phyloP scores from a whole-genome alignment of 2,797 vertebrate species.

The Salarias fasciatus region DNA sequence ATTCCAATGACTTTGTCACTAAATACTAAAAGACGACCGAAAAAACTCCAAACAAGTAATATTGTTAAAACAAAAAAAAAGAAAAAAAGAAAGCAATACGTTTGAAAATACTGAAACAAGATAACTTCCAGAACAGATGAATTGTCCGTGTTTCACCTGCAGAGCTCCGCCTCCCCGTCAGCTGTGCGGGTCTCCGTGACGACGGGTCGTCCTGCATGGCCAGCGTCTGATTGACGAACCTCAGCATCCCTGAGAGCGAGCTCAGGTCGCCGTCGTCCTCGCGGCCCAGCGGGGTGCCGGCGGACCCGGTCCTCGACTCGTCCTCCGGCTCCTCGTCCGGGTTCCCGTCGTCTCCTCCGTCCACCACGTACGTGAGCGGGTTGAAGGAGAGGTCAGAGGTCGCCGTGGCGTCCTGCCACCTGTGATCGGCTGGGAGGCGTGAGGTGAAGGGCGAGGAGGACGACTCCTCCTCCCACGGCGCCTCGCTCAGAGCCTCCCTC shows the following conservation, averaged over 20 bases:
- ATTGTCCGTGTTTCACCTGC: slow-evolving; percentile 33
- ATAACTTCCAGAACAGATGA: no score
- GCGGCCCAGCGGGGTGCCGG: slow-evolving; percentile 29
- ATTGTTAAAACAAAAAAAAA: no score
- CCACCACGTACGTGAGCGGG: slow-evolving; percentile 83
- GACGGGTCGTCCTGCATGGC: slow-evolving; percentile 75
- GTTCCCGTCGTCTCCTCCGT: slow-evolving; percentile 31
- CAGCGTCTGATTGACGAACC: slow-evolving; percentile 80
- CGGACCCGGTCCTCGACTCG: slow-evolving; percentile 40
- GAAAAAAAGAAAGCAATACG: no score
- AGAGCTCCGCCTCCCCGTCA: slow-evolving; percentile 20
- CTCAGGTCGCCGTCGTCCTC: slow-evolving; percentile 54
- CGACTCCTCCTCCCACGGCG: slow-evolving; percentile 44
- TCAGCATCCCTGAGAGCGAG: slow-evolving; percentile 80
- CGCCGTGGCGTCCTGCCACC: slow-evolving; percentile 67
- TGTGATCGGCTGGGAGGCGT: slow-evolving; percentile 48
- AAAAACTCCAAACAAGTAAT: no score
- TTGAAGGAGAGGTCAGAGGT: slow-evolving; percentile 84
- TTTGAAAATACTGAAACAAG: no score
- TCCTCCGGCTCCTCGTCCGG: slow-evolving; percentile 23
- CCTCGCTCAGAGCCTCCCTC: slow-evolving; percentile 64
- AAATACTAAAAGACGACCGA: no score
- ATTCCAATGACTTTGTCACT: no score
- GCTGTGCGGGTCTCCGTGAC: slow-evolving; percentile 19
- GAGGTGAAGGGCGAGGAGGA: slow-evolving; percentile 39